Conservation (phyloP, 2,797 vertebrate genomes). For the Muscicapa striata region DNA sequence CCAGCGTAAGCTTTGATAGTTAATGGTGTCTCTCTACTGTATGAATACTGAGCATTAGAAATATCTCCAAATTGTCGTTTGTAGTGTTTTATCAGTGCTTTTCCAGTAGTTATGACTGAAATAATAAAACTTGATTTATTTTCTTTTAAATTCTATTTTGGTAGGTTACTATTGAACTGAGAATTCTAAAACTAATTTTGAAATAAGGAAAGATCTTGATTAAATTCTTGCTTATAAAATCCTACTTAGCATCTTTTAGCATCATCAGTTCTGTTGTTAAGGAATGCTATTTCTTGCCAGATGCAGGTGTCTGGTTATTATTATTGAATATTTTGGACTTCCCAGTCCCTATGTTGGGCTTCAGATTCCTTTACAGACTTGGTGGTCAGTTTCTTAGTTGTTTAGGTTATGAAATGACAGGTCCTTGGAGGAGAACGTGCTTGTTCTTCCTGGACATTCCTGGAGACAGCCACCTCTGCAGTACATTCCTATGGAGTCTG, state of each 20-base stretch:
- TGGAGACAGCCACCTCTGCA: not conserved
- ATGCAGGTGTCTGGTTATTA: not conserved
- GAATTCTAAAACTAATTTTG: not conserved
- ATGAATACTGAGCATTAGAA: not conserved
- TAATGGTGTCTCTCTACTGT: not conserved
- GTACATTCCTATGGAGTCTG: not conserved
- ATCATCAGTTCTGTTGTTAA: not conserved
- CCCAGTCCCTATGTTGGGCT: not conserved
- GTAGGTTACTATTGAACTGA: not conserved
- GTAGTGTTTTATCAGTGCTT: not conserved
- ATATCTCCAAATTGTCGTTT: not conserved
- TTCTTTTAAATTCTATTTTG: not conserved
- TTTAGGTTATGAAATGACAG: not conserved
- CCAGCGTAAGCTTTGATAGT: not conserved
- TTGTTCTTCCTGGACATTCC: not conserved
- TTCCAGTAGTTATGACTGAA: not conserved
- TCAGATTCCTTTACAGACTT: not conserved
- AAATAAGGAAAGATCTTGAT: not conserved
- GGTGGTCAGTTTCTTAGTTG: not conserved
- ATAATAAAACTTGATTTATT: not conserved
- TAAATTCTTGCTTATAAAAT: not conserved
- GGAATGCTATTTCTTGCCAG: not conserved
- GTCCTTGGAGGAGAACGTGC: not conserved
- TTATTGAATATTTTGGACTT: not conserved
- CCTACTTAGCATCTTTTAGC: not conserved